Conservation (phyloP, 2,113 vertebrate genomes). For the Platichthys stellatus region DNA sequence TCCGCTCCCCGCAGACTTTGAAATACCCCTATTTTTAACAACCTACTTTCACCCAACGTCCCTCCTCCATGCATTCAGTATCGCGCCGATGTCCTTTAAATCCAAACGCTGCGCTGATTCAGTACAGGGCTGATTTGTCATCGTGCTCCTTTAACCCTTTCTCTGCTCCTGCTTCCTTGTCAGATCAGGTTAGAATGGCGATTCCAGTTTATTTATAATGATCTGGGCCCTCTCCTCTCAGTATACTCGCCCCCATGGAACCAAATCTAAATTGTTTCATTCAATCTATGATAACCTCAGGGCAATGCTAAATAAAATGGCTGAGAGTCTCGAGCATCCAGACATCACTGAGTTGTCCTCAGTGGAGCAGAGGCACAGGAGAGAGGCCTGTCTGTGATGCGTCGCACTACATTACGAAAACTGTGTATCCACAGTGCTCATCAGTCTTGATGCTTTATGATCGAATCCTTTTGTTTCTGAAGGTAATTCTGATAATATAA, state of each 20-base stretch:
- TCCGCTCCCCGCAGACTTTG: constrained; percentile 42
- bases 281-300: constrained; percentile 52
- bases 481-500: background rate
- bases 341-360: constrained; percentile 19
- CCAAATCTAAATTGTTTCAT: constrained; percentile 60
- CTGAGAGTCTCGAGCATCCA: constrained; percentile 26
- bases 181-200: constrained; percentile 11
- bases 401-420: background rate
- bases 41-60: constrained; percentile 40
- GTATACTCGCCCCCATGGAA: constrained; percentile 26
- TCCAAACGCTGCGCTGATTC: constrained; percentile 11
- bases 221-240: constrained; percentile 43
- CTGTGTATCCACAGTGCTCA: background rate
- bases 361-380: constrained; percentile 3
- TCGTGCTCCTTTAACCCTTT: constrained; percentile 9
- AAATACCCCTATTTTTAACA: constrained; percentile 55
- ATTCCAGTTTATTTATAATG: constrained; percentile 46
- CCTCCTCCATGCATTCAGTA: constrained; percentile 13
- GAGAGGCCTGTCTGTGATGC: constrained; percentile 12
- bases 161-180: constrained; percentile 4
- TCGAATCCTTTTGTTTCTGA: background rate
- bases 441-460: background rate
- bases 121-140: constrained; percentile 20
- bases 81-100: constrained; percentile 35
- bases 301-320: constrained; percentile 42